Percentiles rank a stretch among this genome's conserved stretches.
These are phyloP conservation scores for Arremon brunneinucha DNA, from an alignment of 2,797 vertebrate genomes.

Conservation along the genomic window DNA sequence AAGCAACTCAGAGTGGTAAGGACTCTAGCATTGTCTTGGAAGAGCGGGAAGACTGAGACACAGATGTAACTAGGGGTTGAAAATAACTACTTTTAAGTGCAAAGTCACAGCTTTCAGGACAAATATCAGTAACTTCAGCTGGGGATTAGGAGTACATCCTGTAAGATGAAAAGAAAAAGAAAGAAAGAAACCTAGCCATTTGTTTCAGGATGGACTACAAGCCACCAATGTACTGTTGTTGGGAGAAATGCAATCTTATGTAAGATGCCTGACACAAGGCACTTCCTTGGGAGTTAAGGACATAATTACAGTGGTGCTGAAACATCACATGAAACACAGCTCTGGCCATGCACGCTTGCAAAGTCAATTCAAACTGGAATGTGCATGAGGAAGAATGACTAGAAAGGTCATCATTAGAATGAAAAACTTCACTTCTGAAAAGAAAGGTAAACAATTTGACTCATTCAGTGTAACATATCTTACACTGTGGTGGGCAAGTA, in stretches of 20 bases:
- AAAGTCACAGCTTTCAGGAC: neutral
- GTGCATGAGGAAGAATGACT: neutral
- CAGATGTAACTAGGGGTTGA: neutral
- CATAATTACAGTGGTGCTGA: neutral
- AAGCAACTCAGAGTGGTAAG: neutral
- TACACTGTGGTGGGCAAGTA: fast-evolving
- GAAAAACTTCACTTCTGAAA: neutral
- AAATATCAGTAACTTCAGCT: neutral
- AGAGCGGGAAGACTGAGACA: neutral
- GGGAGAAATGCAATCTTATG: neutral
- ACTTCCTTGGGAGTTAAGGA: neutral
- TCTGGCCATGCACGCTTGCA: neutral
- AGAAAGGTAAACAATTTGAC: neutral
- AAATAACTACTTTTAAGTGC: neutral
- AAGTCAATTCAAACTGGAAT: neutral
- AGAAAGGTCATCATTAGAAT: neutral
- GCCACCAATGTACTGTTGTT: neutral
- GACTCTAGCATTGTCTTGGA: neutral
- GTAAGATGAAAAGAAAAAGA: neutral
- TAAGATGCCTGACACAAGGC: neutral
- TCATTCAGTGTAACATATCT: fast-evolving
- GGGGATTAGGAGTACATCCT: neutral
- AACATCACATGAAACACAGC: neutral
- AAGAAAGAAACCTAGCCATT: neutral
- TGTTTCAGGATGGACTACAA: neutral